Base-by-base conservation (phyloP, 2,888 invertebrate species). In the Calameuta idolon region DNA sequence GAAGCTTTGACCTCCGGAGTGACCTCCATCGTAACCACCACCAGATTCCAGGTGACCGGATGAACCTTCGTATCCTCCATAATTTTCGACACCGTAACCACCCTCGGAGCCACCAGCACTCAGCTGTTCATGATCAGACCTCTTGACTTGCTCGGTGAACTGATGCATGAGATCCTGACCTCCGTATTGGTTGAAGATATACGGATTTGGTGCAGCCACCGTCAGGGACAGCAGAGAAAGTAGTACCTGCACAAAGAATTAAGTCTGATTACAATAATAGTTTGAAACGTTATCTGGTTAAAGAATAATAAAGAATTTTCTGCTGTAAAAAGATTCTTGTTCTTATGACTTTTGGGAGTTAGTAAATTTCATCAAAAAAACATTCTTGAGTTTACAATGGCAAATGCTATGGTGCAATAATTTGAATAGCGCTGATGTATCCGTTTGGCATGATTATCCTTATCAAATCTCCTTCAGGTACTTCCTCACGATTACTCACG, bases 101-200 rank as follows among this genome's bases (percentile, higher is more conserved):
- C 87, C 81, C 80, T 85, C 83, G 81, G 88, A 83, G 83, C 89
- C 86, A 79, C 91, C 85, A 76, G 86, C 89, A 23, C 91, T 89
- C 0, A 80, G 69, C 30, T 78, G 78, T 31, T 87, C 87, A 23
- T 90, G 90, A 74, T 91, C 91, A 69, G 90, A 89, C 78, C 91
- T 85, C 69, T 89, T 88, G 71, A 89, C 79, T 31, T 82, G 80
- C 23, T 86, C 84, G 23, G n/a, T 31, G 34, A 34, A 76, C 9
- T 12, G 82, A 80, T 79, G 33, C 37, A 73, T 34, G 34, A 82
- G 81, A 74, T 85, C 83, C 23, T 86, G 85, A 1, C 83, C 81
- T 4, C 82, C 82, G 69, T 83, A 84, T 68, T 87, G 85, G 35
- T 86, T 80, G 33, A 91, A 85, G 37, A 85, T 87, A 75, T 87